Evolutionary conservation across 2,113 vertebrate species (phyloP).

Genomic region (Ramphastos sulfuratus): DNA sequence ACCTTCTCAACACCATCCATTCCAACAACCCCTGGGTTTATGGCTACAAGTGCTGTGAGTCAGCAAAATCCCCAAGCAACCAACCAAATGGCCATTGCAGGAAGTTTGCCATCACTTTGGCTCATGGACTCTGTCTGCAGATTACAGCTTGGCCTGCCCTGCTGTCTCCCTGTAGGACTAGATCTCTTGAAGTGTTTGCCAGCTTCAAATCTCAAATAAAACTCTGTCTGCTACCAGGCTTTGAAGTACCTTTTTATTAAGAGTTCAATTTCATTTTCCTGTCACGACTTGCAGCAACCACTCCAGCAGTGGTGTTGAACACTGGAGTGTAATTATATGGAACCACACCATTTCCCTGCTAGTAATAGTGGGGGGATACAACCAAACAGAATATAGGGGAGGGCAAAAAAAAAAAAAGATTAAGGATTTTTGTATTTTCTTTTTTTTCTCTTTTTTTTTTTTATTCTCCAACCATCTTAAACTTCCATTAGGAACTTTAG

Average conservation of each 20-base stretch:
- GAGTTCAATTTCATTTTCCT: slow-evolving; percentile 25
- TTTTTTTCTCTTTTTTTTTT: not conserved
- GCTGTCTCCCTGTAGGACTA: not conserved
- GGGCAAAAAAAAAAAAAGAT: not conserved
- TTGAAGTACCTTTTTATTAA: slow-evolving; percentile 15
- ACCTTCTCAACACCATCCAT: not conserved
- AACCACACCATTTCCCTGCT: slow-evolving; percentile 29
- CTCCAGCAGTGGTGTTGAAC: not conserved
- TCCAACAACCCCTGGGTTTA: slow-evolving; percentile 25
- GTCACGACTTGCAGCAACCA: not conserved
- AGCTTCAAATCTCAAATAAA: not conserved
- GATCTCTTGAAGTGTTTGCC: not conserved
- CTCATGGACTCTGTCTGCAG: not conserved
- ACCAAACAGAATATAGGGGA: not conserved
- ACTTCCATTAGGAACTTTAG: not conserved
- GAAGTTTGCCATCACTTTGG: not conserved
- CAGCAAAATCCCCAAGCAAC: not conserved
- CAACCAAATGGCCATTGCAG: not conserved
- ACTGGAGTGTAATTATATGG: slow-evolving; percentile 12
- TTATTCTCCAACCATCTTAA: not conserved
- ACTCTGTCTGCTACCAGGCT: not conserved
- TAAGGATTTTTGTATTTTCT: not conserved
- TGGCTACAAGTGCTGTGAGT: not conserved
- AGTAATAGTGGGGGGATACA: not conserved
- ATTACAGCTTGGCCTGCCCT: not conserved